Base-by-base conservation (phyloP, 2,888 invertebrate species). In the Atherix ibis region DNA sequence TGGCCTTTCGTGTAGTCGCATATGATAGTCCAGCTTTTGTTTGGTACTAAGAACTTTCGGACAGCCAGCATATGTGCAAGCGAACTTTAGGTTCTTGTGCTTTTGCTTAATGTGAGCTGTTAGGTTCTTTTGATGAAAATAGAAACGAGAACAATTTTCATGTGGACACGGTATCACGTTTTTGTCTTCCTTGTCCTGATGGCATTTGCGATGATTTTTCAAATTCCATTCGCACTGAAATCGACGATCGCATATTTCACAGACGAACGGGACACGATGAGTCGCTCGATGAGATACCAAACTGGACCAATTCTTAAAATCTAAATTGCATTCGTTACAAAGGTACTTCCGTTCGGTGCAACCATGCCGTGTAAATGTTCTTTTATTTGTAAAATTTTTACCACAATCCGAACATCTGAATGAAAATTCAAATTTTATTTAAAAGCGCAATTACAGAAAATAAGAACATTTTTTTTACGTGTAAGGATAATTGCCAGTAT, bases 321-420 rank as follows among this genome's bases (percentile, higher is more conserved):
- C 52, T 31, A 54, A 45, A 1, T 53, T 42, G 45, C 75, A 76
- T 8, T 58, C 52, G 8, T 58, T 48, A 43, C 69, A 68, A 14
- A 50, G 54, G 43, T 70, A 67, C 1, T 53, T 56, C 44, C 67
- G 64, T 32, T 65, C 68, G 10, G 48, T 51, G 50, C 62, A 52
- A n/a, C n/a, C n/a, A 38, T 75, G 75, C 27, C 56, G 63, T 22
- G 63, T 65, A 34, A 65, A 63, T 9, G 64, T 65, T 46, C 51
- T 54, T 6, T 63, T 46, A 31, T 56, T 64, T 3, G 61, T 48
- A 50, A 70, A 75, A 13, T 60, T 61, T 40, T 60, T 62, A 2
- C 50, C 41, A 43, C 76, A 76, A 14, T 63, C 51, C 4, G 63
- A 54, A 48, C 76, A 76, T 14, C 67, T 68, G 46, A 39, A 65